Evolutionary conservation across 2,888 invertebrate genomes (phyloP), one percentile per base, ranked within the genome.

Genomic region (Pyrgus malvae): DNA sequence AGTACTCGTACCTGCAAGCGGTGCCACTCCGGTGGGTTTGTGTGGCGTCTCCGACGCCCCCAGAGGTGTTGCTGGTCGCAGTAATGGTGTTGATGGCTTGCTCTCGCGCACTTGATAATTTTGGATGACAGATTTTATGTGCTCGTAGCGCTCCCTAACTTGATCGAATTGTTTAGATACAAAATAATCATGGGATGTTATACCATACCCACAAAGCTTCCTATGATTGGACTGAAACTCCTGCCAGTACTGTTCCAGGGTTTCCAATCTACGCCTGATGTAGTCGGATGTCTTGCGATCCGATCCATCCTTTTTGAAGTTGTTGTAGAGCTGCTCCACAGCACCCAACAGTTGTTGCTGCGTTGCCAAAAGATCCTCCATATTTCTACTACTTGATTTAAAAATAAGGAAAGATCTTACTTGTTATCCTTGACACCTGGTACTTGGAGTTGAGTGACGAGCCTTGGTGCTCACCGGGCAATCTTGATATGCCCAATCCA

Each of bases 231-330:
- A 21, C 14, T 33, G 45, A 35, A 35, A 35, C 16, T 35, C 35
- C 8, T 35, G 14, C 35, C 35, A 35, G 16, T 35, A 35, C 16
- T 14, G 4, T 9, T 35, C 35, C 16, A 35, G 16, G 8, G 35
- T 35, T 7, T 8, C 16, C 9, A 35, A 16, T 3, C 35, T 14
- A 16, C 16, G 14, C 35, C 8, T 16, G 16, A 35, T 35, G 16
- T 35, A 35, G 14, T n/a, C 41, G 46, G 50, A 44, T 60, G 51
- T 50, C 48, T 9, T 37, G 59, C 48, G 27, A 54, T 50, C 38
- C 40, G 19, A 49, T 53, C 53, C 59, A 59, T 54, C 50, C 58
- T 65, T 69, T 64, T 63, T 65, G 8, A 35, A 35, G 16, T 35
- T 16, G 16, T 14, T 35, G 35, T 16, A 16, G 8, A 35, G 35